phyloP scores from a whole-genome alignment of 2,113 vertebrate species.

The Saguinus midas region DNA sequence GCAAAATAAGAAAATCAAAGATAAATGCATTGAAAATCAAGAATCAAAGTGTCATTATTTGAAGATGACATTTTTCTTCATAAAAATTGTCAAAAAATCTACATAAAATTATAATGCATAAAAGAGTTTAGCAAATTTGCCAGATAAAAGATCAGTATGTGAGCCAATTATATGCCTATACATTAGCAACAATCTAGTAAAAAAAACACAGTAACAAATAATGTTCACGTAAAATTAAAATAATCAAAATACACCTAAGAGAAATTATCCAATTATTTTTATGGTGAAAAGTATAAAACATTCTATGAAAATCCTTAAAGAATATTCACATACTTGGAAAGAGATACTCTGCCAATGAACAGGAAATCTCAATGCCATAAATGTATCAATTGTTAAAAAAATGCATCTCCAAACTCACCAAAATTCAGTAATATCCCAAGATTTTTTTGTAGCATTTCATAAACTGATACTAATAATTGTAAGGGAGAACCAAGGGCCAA shows the following conservation, averaged over 20 bases:
- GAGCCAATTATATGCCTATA: neutral
- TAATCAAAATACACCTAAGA: neutral
- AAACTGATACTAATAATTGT: neutral
- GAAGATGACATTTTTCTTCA: neutral
- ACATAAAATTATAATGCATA: neutral
- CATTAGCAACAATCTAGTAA: neutral
- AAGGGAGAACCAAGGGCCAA: neutral
- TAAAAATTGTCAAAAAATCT: neutral
- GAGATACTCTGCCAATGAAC: neutral
- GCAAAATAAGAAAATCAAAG: conserved; percentile 44
- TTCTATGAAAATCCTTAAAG: neutral
- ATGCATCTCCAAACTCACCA: neutral
- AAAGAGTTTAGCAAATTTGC: neutral
- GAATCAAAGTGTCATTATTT: conserved; percentile 1
- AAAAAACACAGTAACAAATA: neutral
- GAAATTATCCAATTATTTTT: neutral
- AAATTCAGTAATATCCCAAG: neutral
- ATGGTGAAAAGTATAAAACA: neutral
- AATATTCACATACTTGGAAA: neutral
- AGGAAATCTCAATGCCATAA: neutral
- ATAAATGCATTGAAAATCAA: conserved; percentile 18
- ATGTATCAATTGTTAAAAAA: neutral
- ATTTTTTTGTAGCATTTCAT: neutral
- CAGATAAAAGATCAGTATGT: neutral
- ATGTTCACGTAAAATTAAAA: neutral